Conservation (phyloP, 1,140 invertebrate species). For the Bombus impatiens region DNA sequence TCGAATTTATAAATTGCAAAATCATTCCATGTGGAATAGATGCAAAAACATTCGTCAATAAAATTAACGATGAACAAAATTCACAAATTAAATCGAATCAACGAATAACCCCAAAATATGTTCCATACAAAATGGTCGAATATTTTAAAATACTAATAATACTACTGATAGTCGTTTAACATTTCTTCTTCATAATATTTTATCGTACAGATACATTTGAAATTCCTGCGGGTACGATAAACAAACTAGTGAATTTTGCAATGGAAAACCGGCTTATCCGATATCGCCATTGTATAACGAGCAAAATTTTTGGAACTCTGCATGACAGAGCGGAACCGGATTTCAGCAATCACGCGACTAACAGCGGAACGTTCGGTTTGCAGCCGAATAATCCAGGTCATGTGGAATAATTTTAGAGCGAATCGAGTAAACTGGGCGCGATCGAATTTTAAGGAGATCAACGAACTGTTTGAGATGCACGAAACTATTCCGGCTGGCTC, state of each 20-base stretch:
- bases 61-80: neutral
- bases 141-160: neutral
- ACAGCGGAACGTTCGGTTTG: slow-evolving; percentile 29
- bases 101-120: neutral
- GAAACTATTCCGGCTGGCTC: slow-evolving; percentile 1
- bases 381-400: slow-evolving; percentile 39
- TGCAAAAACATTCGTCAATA: neutral
- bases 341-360: slow-evolving; percentile 22
- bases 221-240: neutral
- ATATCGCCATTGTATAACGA: neutral
- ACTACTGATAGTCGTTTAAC: neutral
- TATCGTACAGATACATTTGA: neutral
- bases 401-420: slow-evolving; percentile 46
- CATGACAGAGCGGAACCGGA: slow-evolving; percentile 3
- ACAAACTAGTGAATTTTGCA: neutral
- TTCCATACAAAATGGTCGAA: neutral
- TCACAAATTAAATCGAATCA: neutral
- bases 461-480: slow-evolving; percentile 43
- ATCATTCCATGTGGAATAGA: neutral
- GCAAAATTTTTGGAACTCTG: slow-evolving; percentile 21
- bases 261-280: neutral
- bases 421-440: slow-evolving; percentile 35
- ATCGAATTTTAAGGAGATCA: slow-evolving; percentile 49
- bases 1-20: neutral
- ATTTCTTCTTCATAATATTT: neutral